Base-by-base conservation (phyloP, 2,888 invertebrate species). In the Drosophila picticornis region DNA sequence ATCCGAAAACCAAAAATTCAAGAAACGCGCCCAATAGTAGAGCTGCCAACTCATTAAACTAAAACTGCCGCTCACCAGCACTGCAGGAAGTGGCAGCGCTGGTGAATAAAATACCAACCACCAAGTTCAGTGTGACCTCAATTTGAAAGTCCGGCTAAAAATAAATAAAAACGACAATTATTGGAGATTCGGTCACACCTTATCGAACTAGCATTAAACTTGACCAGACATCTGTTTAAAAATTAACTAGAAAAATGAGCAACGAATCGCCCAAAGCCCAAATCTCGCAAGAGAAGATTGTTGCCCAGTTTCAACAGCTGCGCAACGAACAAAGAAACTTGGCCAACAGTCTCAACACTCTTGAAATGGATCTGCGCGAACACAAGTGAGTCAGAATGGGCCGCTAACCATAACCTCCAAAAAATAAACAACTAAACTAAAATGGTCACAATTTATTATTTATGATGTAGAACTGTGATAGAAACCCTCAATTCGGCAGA, bases 331-430 rank as follows among this genome's bases (percentile, higher is more conserved):
- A 99, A 94, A 95, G 98, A 90, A 95, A 95, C 87, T 94, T 98
- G 87, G 97, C 97, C 34, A 96, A 95, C 85, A 99, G 98, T 95
- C 95, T 99, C 74, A 96, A 97, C 1, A 98, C 99, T 94, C 94
- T 99, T 88, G 98, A 99, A 94, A 95, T 96, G 95, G 99, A 99
- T 93, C 95, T 97, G 75, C 98, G 97, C 93, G 99, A 99, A 94
- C 99, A 99, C 94, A 98, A 97, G 99, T 99, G 82, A 90, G 89
- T 83, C 80, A 75, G 81, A 76, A 62, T 10, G 50, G 55, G 43
- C 80, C 75, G 72, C 66, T 52, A 94, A 94, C 94, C 91, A 78
- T 88, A 85, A 91, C 86, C 89, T 87, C 78, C 82, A 86, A 80
- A 68, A 67, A 40, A 66, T 56, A 65, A 80, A 52, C 53, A 58